Evolutionary conservation across 2,113 vertebrate species (phyloP), one percentile per base, ranked within the genome.

Genomic region (Typhlomys cinereus): DNA sequence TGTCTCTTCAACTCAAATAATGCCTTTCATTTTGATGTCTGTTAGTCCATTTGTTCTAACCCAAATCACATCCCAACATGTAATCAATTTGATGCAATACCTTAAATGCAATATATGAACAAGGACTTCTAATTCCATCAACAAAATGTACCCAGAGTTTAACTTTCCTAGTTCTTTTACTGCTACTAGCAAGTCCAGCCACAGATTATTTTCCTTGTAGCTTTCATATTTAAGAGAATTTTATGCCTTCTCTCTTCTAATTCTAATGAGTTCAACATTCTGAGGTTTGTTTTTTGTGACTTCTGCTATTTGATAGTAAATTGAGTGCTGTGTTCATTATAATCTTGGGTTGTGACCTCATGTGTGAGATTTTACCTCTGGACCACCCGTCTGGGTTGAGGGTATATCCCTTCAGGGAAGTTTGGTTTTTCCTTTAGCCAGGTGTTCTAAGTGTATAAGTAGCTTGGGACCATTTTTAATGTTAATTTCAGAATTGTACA

Each of bases 401-500:
- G 62, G 57, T 50, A 34, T 54, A 44, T 46, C 11, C 59, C 88
- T 81, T 52, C 52, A 50, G 62, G 83, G 74, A 88, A 57, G n/a
- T 76, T 84, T 52, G 83, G 29, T 66, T 87, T 88, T 54, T 76
- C 39, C 74, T 66, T 85, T 62, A 76, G 41, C 86, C 82, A 90
- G 78, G 71, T 96, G 67, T 64, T 88, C 74, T 54, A 90, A 88
- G 71, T 73, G 50, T 80, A 1, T 74, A 64, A 78, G 81, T 61
- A 92, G 84, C 57, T 80, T 79, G 89, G 50, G 85, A 73, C 57
- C 21, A 44, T 62, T 89, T 73, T 62, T 71, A 82, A 83, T 74
- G 75, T 66, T 82, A 95, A 96, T 86, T 82, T 87, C 44, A 79
- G 54, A 41, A 78, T 67, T 17, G 13, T 50, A 80, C 75, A 95